Conservation (phyloP, 2,888 invertebrate genomes). For the Polymixis flavicincta region DNA sequence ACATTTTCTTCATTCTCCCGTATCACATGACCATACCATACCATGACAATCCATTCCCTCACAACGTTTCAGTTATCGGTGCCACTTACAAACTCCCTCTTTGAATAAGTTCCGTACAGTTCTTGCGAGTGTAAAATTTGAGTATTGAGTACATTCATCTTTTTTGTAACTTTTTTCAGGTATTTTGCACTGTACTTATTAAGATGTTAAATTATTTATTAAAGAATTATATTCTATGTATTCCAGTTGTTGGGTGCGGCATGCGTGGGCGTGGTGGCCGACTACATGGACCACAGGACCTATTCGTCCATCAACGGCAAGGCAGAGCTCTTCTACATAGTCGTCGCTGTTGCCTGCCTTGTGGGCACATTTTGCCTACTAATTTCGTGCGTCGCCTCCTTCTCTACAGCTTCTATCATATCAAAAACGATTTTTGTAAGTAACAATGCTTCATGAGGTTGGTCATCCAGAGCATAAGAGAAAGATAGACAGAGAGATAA, state of each 20-base stretch:
- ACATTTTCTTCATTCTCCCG: too few species aligned
- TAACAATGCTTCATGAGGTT: too few species aligned
- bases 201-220: not conserved
- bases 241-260: conserved; percentile 94
- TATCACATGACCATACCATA: too few species aligned
- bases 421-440: conserved; percentile 95
- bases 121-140: too few species aligned
- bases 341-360: conserved; percentile 94
- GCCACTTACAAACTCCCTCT: too few species aligned
- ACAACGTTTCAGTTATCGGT: too few species aligned
- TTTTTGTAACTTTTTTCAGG: too few species aligned
- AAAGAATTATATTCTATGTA: conserved; percentile 8
- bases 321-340: conserved; percentile 93
- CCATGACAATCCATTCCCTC: too few species aligned
- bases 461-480: not conserved
- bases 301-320: conserved; percentile 78
- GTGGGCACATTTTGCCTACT: conserved; percentile 95
- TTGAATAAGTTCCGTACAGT: too few species aligned
- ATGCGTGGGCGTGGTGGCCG: conserved; percentile 93
- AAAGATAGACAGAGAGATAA: not conserved
- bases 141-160: too few species aligned
- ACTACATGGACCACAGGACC: conserved; percentile 84
- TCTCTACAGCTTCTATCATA: conserved; percentile 95
- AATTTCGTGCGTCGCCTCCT: conserved; percentile 93
- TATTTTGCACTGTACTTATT: too few species aligned